Base-by-base conservation (phyloP, 2,888 invertebrate genomes). In the Monoplex corrugatus region DNA sequence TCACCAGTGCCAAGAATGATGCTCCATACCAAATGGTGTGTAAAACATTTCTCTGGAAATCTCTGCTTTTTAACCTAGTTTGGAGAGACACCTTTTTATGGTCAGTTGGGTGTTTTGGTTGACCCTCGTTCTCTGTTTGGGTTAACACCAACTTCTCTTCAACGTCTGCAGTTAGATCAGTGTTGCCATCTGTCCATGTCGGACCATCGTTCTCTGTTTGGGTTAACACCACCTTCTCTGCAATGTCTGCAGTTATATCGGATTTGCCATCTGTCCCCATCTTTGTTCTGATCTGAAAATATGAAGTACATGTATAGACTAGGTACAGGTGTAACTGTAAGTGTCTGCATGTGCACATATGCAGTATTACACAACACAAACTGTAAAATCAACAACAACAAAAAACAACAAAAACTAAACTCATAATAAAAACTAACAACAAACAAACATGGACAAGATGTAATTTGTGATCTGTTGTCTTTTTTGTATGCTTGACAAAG, bases 51-150 rank as follows among this genome's bases (percentile, higher is more conserved):
- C 40, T n/a, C 38, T 38, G 23, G 40, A 19, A 40, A 16, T 87
- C 35, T 45, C 50, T 87, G 19, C 45, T 57, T 63, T 50, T 80
- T 57, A 80, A 19, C n/a, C 19, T 38, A n/a, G 38, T n/a, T 40
- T 80, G 63, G 32, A 88, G n/a, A 32, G 45, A 88, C 40, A 83
- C 38, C 40, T 44, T 83, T n/a, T n/a, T n/a, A n/a, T n/a, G n/a
- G n/a, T 68, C 44, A 63, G 40, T 43, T 16, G n/a, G n/a, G 3
- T 83, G 43, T 88, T 40, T 87, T 8, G 5, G 23, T 19, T 6
- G 40, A 23, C 6, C 28, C 5, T 23, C 43, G 5, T 43, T 19
- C 23, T 80, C 40, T 23, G 0, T 28, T 6, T 0, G 16, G 19
- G 78, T 80, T 43, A 80, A 43, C 28, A 28, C 28, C 43, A 40